Conservation (phyloP, 2,888 invertebrate species). For the Philereme vetulata region DNA sequence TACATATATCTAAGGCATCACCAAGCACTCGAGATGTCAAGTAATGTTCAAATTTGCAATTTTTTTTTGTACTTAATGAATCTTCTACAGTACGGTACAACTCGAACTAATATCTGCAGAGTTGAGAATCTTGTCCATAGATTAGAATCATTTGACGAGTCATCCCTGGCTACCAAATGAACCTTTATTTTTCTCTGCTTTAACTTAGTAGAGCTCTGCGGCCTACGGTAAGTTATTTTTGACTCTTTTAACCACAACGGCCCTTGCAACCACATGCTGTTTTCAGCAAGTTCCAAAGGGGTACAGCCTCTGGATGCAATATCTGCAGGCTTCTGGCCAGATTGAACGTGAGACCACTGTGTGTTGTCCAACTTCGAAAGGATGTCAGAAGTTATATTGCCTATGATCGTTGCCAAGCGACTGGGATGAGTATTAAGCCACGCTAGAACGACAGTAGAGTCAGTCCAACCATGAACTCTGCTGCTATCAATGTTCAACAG, state of each 20-base stretch:
- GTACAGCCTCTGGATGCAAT: conserved; percentile 29
- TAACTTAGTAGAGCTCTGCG: background rate
- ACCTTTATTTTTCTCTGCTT: too few relatives aligned
- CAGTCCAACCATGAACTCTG: conserved; percentile 15
- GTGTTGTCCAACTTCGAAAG: conserved; percentile 11
- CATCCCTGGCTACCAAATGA: too few relatives aligned
- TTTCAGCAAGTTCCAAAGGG: conserved; percentile 10
- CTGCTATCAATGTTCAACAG: background rate
- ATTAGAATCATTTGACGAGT: too few relatives aligned
- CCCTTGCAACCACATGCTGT: conserved; percentile 10
- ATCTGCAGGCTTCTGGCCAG: conserved; percentile 35
- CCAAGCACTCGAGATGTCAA: too few relatives aligned
- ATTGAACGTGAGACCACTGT: conserved; percentile 26
- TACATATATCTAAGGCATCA: too few relatives aligned
- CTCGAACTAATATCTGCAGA: too few relatives aligned
- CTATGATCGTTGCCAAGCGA: conserved; percentile 28
- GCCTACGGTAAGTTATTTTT: conserved; percentile 14
- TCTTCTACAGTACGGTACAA: too few relatives aligned
- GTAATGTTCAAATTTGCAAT: too few relatives aligned
- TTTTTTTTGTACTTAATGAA: too few relatives aligned
- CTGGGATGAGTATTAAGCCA: conserved; percentile 31
- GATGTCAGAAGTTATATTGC: conserved; percentile 31
- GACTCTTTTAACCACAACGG: conserved; percentile 7
- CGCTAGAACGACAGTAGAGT: conserved; percentile 31
- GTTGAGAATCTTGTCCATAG: too few relatives aligned